phyloP scores from a whole-genome alignment of 1,140 invertebrate genomes.

The Drosophila tropicalis region DNA sequence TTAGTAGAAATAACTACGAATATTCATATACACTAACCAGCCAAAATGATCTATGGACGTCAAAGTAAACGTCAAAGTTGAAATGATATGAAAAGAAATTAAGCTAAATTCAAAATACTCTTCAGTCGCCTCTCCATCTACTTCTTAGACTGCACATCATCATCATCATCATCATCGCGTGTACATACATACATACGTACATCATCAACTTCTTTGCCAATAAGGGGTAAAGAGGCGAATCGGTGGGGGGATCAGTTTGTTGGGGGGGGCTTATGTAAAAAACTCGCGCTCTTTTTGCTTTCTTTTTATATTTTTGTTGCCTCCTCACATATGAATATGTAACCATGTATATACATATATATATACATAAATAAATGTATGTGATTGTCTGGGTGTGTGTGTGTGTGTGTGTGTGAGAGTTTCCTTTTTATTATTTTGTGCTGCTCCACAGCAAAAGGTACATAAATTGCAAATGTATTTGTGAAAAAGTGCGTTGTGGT shows the following conservation, averaged over 20 bases:
- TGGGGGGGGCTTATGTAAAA: slow-evolving; percentile 43
- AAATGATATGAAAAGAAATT: slow-evolving; percentile 24
- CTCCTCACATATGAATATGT: slow-evolving; percentile 54
- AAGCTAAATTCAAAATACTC: slow-evolving; percentile 8
- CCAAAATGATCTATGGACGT: background rate
- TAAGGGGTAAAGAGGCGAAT: background rate
- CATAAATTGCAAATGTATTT: slow-evolving; percentile 68
- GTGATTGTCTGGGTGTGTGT: slow-evolving; percentile 11
- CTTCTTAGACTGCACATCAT: background rate
- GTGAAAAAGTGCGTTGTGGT: slow-evolving; percentile 64
- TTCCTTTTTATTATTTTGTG: slow-evolving; percentile 61
- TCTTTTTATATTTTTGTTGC: background rate
- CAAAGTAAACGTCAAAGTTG: background rate
- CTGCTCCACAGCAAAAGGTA: slow-evolving; percentile 49
- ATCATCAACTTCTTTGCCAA: slow-evolving; percentile 1
- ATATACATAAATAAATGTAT: slow-evolving; percentile 39
- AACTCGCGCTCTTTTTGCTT: slow-evolving; percentile 31
- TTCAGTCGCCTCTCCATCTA: no score
- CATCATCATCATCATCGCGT: background rate
- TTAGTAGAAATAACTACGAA: background rate
- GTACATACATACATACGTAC: no score
- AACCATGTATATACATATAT: slow-evolving; percentile 48
- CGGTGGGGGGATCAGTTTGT: background rate
- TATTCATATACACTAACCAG: background rate
- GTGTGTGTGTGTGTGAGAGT: slow-evolving; percentile 18